These are phyloP conservation scores for Dasyprocta punctata DNA, from an alignment of 2,113 vertebrate genomes.

Conservation along the genomic window DNA sequence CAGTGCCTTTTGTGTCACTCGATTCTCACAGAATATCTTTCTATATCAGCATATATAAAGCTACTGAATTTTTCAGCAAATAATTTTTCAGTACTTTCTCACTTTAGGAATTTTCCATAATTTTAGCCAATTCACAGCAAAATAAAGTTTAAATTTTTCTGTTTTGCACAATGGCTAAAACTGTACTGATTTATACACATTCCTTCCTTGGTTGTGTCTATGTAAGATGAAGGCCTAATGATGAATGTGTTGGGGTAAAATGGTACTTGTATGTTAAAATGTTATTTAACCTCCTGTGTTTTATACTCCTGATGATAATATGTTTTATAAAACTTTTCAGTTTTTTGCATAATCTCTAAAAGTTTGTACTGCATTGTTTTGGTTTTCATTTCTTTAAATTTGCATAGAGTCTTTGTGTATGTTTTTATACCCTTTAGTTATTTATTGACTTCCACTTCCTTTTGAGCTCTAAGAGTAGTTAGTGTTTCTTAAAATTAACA, in stretches of 20 bases:
- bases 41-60: not conserved
- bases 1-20: not conserved
- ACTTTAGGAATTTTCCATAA: not conserved
- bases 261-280: not conserved
- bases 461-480: not conserved
- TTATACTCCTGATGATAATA: not conserved
- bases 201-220: not conserved
- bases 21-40: not conserved
- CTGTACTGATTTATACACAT: not conserved
- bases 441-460: not conserved
- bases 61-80: not conserved
- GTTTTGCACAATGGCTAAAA: not conserved
- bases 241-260: not conserved
- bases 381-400: not conserved
- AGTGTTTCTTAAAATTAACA: not conserved
- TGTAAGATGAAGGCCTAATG: not conserved
- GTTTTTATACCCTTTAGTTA: not conserved
- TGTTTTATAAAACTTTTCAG: not conserved
- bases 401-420: not conserved
- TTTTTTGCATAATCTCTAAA: not conserved
- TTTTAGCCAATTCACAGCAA: not conserved
- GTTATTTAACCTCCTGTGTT: not conserved
- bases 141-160: not conserved
- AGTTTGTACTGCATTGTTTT: not conserved
- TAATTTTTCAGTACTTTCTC: not conserved